phyloP scores from a whole-genome alignment of 2,888 invertebrate genomes.

The Dicroscelio sp. region DNA sequence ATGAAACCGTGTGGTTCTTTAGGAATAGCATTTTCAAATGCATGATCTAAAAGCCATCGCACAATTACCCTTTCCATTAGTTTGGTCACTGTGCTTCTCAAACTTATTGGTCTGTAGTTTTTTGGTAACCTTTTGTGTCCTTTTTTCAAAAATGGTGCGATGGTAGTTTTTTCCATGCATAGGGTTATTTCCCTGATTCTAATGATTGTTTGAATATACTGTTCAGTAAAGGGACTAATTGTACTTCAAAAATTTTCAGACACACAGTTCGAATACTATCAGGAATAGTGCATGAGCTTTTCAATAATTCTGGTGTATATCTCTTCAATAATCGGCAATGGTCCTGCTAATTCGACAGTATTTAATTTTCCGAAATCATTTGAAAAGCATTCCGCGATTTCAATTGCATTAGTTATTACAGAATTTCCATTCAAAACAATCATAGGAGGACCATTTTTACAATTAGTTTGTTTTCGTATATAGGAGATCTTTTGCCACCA shows the following conservation, averaged over 20 bases:
- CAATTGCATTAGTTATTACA: no score
- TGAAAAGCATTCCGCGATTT: no score
- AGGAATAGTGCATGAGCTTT: background rate
- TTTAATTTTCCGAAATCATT: no score
- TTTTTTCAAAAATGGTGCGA: background rate
- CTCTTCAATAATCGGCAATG: no score
- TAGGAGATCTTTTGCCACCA: background rate
- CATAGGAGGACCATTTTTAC: no score
- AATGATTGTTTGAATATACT: no score
- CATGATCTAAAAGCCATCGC: background rate
- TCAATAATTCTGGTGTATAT: no score
- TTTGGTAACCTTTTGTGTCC: background rate
- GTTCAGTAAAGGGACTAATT: background rate
- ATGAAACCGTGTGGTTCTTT: background rate
- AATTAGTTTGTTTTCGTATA: no score
- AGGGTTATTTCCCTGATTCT: no score
- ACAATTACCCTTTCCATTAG: background rate
- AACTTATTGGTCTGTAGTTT: slow-evolving; percentile 3
- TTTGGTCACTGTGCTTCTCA: slow-evolving; percentile 9
- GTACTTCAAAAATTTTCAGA: no score
- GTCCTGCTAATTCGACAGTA: no score
- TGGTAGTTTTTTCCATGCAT: background rate
- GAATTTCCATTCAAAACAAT: no score
- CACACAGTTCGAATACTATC: background rate
- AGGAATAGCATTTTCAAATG: background rate